A percentile compares a stretch with the other conserved stretches of the same genome.
Evolutionary conservation across 2,797 vertebrate genomes (phyloP).

Genomic region (Synaphobranchus kaupii): DNA sequence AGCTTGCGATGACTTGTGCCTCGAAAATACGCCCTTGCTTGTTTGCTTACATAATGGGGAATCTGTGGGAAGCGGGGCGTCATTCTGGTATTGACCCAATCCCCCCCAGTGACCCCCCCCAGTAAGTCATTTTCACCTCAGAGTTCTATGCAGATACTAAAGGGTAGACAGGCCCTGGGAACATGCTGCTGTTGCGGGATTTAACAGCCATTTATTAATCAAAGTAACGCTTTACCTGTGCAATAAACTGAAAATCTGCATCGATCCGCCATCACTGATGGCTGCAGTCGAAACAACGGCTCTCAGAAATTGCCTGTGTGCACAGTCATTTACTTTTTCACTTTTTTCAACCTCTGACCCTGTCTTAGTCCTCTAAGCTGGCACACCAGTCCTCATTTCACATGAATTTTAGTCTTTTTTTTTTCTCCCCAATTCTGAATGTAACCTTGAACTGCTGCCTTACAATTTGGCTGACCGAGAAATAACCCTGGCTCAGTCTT

Average conservation of each 20-base stretch:
- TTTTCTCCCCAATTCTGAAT: not conserved
- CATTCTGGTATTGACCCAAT: not conserved
- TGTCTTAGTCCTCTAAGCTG: not conserved
- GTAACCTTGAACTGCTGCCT: constrained; percentile 21
- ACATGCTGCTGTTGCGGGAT: not conserved
- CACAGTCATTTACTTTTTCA: no score
- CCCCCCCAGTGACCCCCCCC: not conserved
- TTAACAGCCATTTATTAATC: constrained; percentile 6
- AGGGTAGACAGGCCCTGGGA: not conserved
- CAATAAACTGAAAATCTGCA: not conserved
- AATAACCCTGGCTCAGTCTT: constrained; percentile 11
- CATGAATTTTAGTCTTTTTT: not conserved
- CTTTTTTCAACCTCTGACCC: not conserved
- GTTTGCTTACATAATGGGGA: not conserved
- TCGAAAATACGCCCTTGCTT: not conserved
- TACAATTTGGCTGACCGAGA: constrained; percentile 19
- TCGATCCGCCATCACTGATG: not conserved
- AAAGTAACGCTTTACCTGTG: not conserved
- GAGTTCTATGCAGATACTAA: not conserved
- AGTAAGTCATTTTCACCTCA: not conserved
- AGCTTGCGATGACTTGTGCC: constrained; percentile 1
- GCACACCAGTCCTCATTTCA: not conserved
- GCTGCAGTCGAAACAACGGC: not conserved
- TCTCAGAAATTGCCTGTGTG: not conserved
- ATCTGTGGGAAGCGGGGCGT: not conserved